A percentile compares a stretch with the other conserved stretches of the same genome.
Evolutionary conservation across 2,113 vertebrate species (phyloP).

Genomic region (Heterocephalus glaber): DNA sequence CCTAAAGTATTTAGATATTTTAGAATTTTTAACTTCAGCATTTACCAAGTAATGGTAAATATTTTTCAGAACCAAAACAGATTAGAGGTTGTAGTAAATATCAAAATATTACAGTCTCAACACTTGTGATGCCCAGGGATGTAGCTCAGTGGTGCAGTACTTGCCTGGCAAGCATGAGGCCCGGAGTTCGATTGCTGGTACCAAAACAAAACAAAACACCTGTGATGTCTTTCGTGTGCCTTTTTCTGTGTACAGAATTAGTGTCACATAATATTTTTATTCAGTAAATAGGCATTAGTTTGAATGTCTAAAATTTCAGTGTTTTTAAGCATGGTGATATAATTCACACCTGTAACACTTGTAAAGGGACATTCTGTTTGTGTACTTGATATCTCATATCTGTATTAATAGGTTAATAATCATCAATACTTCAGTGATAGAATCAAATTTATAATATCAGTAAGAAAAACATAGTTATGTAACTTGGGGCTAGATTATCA

Average conservation of each 20-base stretch:
- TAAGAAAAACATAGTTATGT: conserved; percentile 1
- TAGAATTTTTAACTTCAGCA: conserved; percentile 15
- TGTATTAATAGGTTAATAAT: conserved; percentile 28
- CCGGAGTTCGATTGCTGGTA: no score
- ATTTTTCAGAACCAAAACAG: conserved; percentile 52
- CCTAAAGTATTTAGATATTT: conserved; percentile 38
- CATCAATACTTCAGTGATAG: conserved; percentile 12
- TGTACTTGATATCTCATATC: background rate
- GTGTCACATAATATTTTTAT: conserved; percentile 22
- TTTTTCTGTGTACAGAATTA: conserved; percentile 43
- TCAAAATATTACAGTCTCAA: background rate
- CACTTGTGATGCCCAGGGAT: no score
- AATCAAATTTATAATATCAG: background rate
- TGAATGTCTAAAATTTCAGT: background rate
- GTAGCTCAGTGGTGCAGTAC: no score
- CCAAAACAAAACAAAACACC: no score
- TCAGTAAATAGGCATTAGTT: conserved; percentile 36
- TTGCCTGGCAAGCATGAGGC: no score
- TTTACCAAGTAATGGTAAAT: conserved; percentile 25
- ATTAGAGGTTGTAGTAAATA: conserved; percentile 58
- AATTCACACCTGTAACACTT: conserved; percentile 49
- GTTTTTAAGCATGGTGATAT: background rate
- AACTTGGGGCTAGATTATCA: conserved; percentile 20
- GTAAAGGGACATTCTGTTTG: background rate
- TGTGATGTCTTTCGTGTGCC: background rate